Evolutionary conservation across 2,797 vertebrate species (phyloP).

Genomic region (Lepus oiostolus): DNA sequence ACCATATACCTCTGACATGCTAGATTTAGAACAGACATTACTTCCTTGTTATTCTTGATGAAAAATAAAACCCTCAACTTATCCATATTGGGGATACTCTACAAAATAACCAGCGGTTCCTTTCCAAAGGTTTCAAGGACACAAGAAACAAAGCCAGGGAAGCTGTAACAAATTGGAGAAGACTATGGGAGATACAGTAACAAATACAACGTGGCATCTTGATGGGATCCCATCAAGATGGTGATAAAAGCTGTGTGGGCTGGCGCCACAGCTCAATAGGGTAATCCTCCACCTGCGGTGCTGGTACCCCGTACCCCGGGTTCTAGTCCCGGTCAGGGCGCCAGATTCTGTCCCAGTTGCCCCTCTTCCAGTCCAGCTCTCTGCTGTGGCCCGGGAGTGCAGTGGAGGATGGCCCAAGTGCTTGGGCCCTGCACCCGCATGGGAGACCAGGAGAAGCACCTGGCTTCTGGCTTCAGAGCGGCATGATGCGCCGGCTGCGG

Average conservation of each 20-base stretch:
- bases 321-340: too few relatives aligned
- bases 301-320: too few relatives aligned
- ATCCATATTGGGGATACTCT: background rate
- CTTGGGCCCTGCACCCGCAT: too few relatives aligned
- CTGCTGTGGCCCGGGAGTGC: too few relatives aligned
- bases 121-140: background rate
- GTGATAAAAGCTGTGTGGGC: background rate
- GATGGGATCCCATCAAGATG: background rate
- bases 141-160: background rate
- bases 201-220: background rate
- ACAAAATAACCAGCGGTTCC: background rate
- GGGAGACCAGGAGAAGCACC: too few relatives aligned
- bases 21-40: background rate
- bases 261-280: too few relatives aligned
- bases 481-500: too few relatives aligned
- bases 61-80: background rate
- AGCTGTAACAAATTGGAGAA: background rate
- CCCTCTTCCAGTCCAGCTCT: too few relatives aligned
- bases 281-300: too few relatives aligned
- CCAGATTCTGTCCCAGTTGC: too few relatives aligned
- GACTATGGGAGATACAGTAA: background rate
- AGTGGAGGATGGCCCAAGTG: too few relatives aligned
- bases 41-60: background rate
- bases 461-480: too few relatives aligned
- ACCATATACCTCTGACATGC: background rate